Evolutionary conservation across 2,113 vertebrate genomes (phyloP).

Genomic region (Sceloporus undulatus): DNA sequence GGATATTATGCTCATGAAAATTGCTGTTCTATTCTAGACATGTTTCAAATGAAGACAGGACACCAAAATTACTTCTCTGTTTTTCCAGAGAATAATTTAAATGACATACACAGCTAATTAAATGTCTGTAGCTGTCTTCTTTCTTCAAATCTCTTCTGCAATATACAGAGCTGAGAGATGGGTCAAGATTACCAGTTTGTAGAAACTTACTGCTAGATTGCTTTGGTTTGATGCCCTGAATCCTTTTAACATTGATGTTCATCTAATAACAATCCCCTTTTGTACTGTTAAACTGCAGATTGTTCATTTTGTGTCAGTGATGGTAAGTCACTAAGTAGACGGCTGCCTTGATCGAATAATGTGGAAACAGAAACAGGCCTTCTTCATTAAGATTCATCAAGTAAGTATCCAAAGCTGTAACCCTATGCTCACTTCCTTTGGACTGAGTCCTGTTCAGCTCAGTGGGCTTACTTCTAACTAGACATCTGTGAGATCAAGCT

Average conservation of each 20-base stretch:
- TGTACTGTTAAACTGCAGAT: neutral
- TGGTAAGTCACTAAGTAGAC: neutral
- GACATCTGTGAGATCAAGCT: neutral
- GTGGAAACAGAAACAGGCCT: neutral
- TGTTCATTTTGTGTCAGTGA: neutral
- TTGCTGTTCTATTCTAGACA: slow-evolving; percentile 3
- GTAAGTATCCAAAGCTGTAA: neutral
- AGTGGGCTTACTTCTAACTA: neutral
- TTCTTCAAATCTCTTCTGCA: neutral
- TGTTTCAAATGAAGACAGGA: slow-evolving; percentile 1
- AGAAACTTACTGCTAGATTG: neutral
- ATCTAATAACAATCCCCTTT: slow-evolving; percentile 28
- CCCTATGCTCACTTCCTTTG: neutral
- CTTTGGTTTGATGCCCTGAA: neutral
- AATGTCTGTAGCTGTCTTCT: neutral
- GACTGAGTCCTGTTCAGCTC: neutral
- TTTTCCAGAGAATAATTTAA: neutral
- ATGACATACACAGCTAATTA: neutral
- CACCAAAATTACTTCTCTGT: neutral
- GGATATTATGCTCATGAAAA: neutral
- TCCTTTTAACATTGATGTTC: slow-evolving; percentile 18
- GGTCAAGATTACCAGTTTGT: slow-evolving; percentile 18
- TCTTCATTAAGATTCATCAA: slow-evolving; percentile 25
- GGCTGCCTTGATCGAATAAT: neutral
- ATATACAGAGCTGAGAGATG: neutral